A percentile compares a stretch with the other conserved stretches of the same genome.
phyloP scores from a whole-genome alignment of 2,888 invertebrate species.

The Conops quadrifasciatus region DNA sequence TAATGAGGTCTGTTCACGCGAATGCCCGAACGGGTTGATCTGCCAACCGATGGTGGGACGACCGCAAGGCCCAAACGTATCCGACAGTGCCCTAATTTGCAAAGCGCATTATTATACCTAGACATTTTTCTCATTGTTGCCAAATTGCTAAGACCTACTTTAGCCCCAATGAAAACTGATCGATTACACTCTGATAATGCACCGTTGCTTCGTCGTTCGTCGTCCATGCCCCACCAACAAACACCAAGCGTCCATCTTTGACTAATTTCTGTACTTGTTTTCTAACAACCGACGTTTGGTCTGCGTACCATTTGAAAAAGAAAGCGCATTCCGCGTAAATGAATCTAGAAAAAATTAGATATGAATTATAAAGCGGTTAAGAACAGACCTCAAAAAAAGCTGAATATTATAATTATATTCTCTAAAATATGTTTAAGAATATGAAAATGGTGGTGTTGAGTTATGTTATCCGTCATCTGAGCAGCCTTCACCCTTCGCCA shows the following conservation, averaged over 20 bases:
- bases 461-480: background rate
- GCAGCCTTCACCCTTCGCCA: too few relatives aligned
- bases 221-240: slow-evolving; percentile 82
- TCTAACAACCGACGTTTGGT: slow-evolving; percentile 71
- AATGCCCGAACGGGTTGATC: slow-evolving; percentile 89
- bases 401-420: too few relatives aligned
- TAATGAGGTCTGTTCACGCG: slow-evolving; percentile 83
- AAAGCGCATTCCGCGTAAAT: slow-evolving; percentile 90
- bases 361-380: too few relatives aligned
- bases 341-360: too few relatives aligned
- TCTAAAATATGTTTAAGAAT: background rate
- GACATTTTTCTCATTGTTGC: background rate
- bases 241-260: slow-evolving; percentile 76
- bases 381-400: too few relatives aligned
- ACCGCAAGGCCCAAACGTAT: slow-evolving; percentile 77
- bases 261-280: slow-evolving; percentile 75
- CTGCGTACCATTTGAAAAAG: slow-evolving; percentile 85
- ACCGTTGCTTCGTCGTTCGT: slow-evolving; percentile 84
- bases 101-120: too few relatives aligned
- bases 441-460: background rate
- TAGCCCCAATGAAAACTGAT: slow-evolving; percentile 76
- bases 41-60: slow-evolving; percentile 84
- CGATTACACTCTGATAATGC: slow-evolving; percentile 75
- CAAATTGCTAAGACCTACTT: slow-evolving; percentile 64
- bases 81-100: slow-evolving; percentile 73